Evolutionary conservation across 2,888 invertebrate genomes (phyloP).

Genomic region (Patella depressa): DNA sequence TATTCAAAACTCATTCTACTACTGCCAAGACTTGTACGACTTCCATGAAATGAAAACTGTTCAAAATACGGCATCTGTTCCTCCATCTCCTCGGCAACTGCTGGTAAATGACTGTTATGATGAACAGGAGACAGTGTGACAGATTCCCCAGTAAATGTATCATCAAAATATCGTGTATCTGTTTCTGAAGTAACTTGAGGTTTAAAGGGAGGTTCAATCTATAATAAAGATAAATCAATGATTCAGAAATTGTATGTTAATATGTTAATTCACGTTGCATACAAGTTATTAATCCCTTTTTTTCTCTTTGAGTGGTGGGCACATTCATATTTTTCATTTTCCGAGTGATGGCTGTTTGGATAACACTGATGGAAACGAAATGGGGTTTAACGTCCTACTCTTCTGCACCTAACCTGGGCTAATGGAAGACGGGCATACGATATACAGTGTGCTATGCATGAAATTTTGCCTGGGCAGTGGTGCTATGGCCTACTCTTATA

Average conservation of each 20-base stretch:
- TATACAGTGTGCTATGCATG: too few relatives aligned
- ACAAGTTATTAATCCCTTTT: too few relatives aligned
- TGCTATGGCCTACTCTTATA: too few relatives aligned
- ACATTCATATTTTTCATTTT: too few relatives aligned
- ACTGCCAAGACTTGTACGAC: conserved; percentile 63
- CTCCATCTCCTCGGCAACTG: conserved; percentile 46
- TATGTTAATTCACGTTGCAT: too few relatives aligned
- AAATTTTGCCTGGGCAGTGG: too few relatives aligned
- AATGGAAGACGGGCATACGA: too few relatives aligned
- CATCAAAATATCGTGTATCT: conserved; percentile 97
- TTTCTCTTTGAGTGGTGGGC: too few relatives aligned
- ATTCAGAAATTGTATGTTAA: background rate
- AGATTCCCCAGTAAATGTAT: conserved; percentile 89
- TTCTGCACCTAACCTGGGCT: too few relatives aligned
- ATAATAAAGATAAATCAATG: conserved; percentile 18
- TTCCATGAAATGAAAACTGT: conserved; percentile 82
- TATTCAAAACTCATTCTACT: conserved; percentile 37
- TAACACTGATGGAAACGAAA: too few relatives aligned
- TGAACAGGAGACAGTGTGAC: conserved; percentile 65
- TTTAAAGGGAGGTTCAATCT: conserved; percentile 84
- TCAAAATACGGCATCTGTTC: conserved; percentile 76
- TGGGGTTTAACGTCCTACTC: too few relatives aligned
- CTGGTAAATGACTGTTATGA: conserved; percentile 51
- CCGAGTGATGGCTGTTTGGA: too few relatives aligned
- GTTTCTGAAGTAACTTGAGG: conserved; percentile 89